Evolutionary conservation across 2,888 invertebrate species (phyloP).

Genomic region (Heteropelma amictum): DNA sequence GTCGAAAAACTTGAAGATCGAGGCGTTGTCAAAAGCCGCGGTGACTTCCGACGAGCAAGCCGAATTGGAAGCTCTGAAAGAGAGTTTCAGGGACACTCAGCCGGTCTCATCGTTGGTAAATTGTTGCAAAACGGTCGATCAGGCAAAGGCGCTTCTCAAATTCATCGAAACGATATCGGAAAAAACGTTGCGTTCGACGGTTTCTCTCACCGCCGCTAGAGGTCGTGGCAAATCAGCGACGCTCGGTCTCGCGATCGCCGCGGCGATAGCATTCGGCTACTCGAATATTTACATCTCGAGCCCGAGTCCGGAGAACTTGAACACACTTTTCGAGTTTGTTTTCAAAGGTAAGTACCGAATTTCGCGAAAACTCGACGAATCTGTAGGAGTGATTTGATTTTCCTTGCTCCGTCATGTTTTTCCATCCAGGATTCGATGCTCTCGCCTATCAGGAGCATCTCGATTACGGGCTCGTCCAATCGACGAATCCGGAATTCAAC

Average conservation of each 20-base stretch:
- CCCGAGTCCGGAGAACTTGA: conserved; percentile 98
- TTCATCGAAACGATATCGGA: conserved; percentile 98
- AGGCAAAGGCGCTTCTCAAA: conserved; percentile 93
- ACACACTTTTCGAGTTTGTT: conserved; percentile 97
- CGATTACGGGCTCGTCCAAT: conserved; percentile 96
- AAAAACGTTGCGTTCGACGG: conserved; percentile 91
- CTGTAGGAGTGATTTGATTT: not conserved
- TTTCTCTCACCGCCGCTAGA: conserved; percentile 96
- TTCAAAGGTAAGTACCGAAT: conserved; percentile 84
- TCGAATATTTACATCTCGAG: conserved; percentile 98
- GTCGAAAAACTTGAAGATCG: conserved; percentile 90
- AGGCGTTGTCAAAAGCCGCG: conserved; percentile 82
- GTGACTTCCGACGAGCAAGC: conserved; percentile 79
- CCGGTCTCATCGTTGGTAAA: conserved; percentile 94
- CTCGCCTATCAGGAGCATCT: conserved; percentile 96
- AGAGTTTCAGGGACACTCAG: conserved; percentile 92
- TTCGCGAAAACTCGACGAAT: not conserved
- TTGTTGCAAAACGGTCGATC: conserved; percentile 95
- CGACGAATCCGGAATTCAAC: conserved; percentile 97
- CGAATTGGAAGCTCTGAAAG: conserved; percentile 87
- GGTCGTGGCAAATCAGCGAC: conserved; percentile 99
- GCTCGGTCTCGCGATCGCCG: conserved; percentile 94
- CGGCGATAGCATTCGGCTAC: conserved; percentile 90
- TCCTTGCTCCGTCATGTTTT: too few species aligned
- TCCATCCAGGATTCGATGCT: conserved; percentile 84